A percentile compares a stretch with the other conserved stretches of the same genome.
Evolutionary conservation across 2,797 vertebrate species (phyloP).

Genomic region (Ctenochaetus hawaiiensis): DNA sequence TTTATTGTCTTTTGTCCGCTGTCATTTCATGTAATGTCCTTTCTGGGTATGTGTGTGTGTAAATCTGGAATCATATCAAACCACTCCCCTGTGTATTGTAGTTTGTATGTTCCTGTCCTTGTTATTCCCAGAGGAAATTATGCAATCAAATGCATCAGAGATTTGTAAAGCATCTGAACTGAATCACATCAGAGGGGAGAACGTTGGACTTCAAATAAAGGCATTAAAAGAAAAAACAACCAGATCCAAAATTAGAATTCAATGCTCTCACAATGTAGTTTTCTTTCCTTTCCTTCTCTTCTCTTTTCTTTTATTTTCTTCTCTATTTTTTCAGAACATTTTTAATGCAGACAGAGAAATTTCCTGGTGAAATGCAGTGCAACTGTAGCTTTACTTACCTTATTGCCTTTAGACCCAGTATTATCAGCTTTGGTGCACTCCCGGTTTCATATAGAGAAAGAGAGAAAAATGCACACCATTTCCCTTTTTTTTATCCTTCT

Average conservation of each 20-base stretch:
- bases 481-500: too few relatives aligned
- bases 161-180: constrained; percentile 27
- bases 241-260: not conserved
- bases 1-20: constrained; percentile 45
- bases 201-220: constrained; percentile 39
- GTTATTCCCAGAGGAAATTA: constrained; percentile 26
- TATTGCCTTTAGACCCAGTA: constrained; percentile 32
- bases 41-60: constrained; percentile 4
- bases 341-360: constrained; percentile 16
- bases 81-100: constrained; percentile 29
- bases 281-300: too few relatives aligned
- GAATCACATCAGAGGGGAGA: constrained; percentile 10
- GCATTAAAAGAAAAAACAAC: not conserved
- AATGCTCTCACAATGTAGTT: not conserved
- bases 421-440: constrained; percentile 16
- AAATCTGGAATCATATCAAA: constrained; percentile 43
- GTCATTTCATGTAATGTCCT: constrained; percentile 41
- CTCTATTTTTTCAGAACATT: not conserved
- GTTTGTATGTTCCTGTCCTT: not conserved
- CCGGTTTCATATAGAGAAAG: not conserved
- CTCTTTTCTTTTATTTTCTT: too few relatives aligned
- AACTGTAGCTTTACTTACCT: constrained; percentile 29
- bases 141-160: constrained; percentile 53
- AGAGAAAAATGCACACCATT: too few relatives aligned
- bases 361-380: constrained; percentile 16